Evolutionary conservation across 2,797 vertebrate genomes (phyloP), one percentile per base, ranked within the genome.

Genomic region (Pteropus rufus): DNA sequence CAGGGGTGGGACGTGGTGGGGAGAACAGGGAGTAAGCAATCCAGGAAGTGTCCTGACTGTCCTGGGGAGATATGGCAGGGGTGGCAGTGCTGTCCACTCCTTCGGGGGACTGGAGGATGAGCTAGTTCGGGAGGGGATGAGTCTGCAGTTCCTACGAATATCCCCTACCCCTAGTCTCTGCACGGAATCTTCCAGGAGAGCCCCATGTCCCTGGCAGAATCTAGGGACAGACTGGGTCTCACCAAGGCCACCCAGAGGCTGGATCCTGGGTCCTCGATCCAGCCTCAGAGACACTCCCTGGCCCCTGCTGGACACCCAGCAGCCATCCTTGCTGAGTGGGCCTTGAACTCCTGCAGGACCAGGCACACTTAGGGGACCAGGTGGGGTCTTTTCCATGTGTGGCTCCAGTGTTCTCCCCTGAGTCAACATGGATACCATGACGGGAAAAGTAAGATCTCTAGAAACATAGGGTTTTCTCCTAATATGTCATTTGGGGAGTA

Each of bases 251-350:
- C 67, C 26, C 54, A 49, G 44, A 81, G 67, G 79, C n/a, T 10
- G n/a, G 36, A 31, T 12, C 79, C 52, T 1, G 0, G 73, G 16
- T 39, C 52, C 15, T 69, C 2, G 0, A 21, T 62, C 36, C 62
- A 70, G 54, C 36, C 64, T 49, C 5, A 2, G 69, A n/a, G 70
- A 64, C 14, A 23, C 26, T 72, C 64, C 26, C 58, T 34, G 86
- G 34, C 31, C 11, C 14, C 6, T 41, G 14, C 44, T 21, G 23
- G 24, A 36, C 34, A 31, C 26, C 24, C 2, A 12, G 60, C 5
- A 24, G 34, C 14, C 34, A 23, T 16, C 41, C 1, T 0, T 41
- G 41, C 29, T 9, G 29, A 52, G 23, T 11, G 16, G 4, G 0
- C 41, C 62, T 58, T 3, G 10, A 9, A 39, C 54, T 16, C 34